Base-by-base conservation (phyloP, 2,888 invertebrate genomes). In the Orthosia incerta region DNA sequence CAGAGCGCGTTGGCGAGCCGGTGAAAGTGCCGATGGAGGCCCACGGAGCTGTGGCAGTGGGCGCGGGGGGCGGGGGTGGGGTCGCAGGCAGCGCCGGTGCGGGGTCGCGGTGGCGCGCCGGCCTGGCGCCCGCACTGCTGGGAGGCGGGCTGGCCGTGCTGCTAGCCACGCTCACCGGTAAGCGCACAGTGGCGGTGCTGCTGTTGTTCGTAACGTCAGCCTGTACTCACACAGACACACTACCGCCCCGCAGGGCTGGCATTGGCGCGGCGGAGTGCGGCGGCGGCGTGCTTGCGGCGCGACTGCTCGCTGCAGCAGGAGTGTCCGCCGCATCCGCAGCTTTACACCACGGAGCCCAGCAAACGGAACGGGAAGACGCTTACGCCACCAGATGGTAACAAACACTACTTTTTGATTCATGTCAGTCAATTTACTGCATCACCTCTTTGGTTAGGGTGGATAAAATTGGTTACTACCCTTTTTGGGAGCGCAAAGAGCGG, bases 1-100 rank as follows among this genome's bases (percentile, higher is more conserved):
- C 83, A 93, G 95, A 94, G 76, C 88, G 89, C 0, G 76, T 95
- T 16, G 95, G 94, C 0, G 93, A 93, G 56, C 90, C 94, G 1
- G 84, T 86, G 18, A 91, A 92, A 75, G 77, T 94, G 68, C 66
- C 88, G 26, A 67, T 76, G 70, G 76, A 69, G 66, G 72, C 86
- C 48, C 88, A 73, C 88, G 39, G 88, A 86, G 78, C 84, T 89
- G 56, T 82, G 87, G 50, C 12, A 2, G 72, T n/a, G 87, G 83
- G 31, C 87, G 80, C 39, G 88, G 84, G 23, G 80, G 53, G 64
- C 72, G 59, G 77, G 67, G 76, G 74, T 50, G 71, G 18, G 12
- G 31, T 13, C 82, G 62, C 87, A n/a, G 89, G 31, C 84, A 90
- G 65, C 77, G 89, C 48, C 88, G 78, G 23, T 20, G 20, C 72